A percentile compares a stretch with the other conserved stretches of the same genome.
These are phyloP conservation scores for Hippopotamyrus pictus DNA, from an alignment of 2,797 vertebrate species.

Conservation along the genomic window DNA sequence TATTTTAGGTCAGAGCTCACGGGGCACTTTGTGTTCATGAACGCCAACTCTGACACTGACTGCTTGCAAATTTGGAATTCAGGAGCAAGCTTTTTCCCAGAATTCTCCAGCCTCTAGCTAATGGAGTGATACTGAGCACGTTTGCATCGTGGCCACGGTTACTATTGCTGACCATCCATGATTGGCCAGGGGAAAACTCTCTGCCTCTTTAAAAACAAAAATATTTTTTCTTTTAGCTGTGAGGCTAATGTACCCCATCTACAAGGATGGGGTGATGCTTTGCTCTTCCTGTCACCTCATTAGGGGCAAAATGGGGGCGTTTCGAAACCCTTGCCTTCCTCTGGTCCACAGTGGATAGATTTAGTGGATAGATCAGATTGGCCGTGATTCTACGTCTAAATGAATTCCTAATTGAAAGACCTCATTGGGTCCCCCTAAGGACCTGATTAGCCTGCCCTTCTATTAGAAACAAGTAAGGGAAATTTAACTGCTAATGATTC, in stretches of 20 bases:
- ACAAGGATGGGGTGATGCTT: background rate
- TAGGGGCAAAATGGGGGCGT: background rate
- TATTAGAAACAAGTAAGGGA: background rate
- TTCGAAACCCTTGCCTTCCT: background rate
- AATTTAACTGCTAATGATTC: slow-evolving; percentile 8
- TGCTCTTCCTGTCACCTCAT: background rate
- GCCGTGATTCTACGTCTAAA: background rate
- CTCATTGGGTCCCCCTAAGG: background rate
- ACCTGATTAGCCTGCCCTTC: background rate
- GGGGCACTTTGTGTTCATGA: background rate
- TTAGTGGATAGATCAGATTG: background rate
- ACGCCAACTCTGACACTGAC: background rate
- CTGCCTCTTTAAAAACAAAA: background rate
- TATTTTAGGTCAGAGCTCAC: background rate
- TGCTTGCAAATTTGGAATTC: background rate
- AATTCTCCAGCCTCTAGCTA: background rate
- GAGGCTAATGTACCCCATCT: background rate
- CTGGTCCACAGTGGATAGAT: background rate
- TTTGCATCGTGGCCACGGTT: background rate
- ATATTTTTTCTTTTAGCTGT: slow-evolving; percentile 8
- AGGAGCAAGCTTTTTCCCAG: background rate
- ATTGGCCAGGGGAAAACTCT: background rate
- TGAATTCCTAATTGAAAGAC: slow-evolving; percentile 11
- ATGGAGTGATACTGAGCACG: background rate
- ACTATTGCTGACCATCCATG: background rate